These are phyloP conservation scores for Tenebrosternarchus preto DNA, from an alignment of 2,113 vertebrate species.

Conservation along the genomic window DNA sequence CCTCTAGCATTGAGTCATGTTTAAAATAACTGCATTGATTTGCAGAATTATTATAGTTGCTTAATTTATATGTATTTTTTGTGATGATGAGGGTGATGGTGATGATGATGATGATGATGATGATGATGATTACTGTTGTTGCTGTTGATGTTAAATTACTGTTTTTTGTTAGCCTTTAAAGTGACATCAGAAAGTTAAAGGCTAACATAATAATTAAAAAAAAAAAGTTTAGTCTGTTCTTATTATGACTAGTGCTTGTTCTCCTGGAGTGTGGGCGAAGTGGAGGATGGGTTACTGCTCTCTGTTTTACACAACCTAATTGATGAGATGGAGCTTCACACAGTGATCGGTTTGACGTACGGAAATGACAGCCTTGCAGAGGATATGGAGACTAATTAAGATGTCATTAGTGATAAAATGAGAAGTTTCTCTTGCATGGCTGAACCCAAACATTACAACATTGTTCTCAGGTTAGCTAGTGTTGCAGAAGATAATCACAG, in stretches of 20 bases:
- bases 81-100: too few species aligned
- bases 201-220: too few species aligned
- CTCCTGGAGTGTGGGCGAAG: neutral
- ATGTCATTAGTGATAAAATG: constrained; percentile 45
- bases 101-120: too few species aligned
- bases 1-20: too few species aligned
- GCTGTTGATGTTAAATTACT: too few species aligned
- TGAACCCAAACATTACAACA: constrained; percentile 7
- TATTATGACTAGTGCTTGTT: neutral
- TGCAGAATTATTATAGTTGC: too few species aligned
- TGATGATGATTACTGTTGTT: too few species aligned
- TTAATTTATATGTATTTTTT: too few species aligned
- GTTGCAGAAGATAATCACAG: constrained; percentile 51
- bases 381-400: constrained; percentile 47
- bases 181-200: too few species aligned
- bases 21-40: too few species aligned
- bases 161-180: too few species aligned
- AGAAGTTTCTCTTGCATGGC: constrained; percentile 7
- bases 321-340: constrained; percentile 8
- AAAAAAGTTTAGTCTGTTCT: too few species aligned
- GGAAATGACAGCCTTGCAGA: constrained; percentile 16
- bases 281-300: neutral
- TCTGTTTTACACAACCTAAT: constrained; percentile 15
- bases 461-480: constrained; percentile 34
- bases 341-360: constrained; percentile 7